phyloP scores from a whole-genome alignment of 2,797 vertebrate species.

The Danio jaintianensis region DNA sequence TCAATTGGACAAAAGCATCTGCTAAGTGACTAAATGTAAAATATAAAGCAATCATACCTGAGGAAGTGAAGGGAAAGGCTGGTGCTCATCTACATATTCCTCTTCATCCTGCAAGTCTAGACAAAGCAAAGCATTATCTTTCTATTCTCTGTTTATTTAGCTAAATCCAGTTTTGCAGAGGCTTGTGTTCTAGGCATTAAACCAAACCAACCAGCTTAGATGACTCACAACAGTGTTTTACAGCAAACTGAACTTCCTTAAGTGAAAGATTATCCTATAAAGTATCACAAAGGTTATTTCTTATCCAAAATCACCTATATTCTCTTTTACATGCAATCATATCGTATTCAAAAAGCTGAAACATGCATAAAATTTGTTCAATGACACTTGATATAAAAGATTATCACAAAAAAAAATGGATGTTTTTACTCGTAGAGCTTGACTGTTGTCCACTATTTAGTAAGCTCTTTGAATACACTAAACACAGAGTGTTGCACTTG shows the following conservation, averaged over 20 bases:
- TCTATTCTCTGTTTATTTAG: not conserved
- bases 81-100: constrained; percentile 90
- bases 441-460: not conserved
- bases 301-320: not conserved
- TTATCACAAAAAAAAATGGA: not conserved
- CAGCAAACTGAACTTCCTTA: not conserved
- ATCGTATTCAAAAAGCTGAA: not conserved
- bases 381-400: not conserved
- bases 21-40: no score
- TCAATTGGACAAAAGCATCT: no score
- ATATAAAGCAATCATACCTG: constrained; percentile 75
- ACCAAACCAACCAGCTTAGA: not conserved
- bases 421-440: not conserved
- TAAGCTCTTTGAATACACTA: no score
- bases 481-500: no score
- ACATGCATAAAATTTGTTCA: not conserved
- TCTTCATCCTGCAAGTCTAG: constrained; percentile 86
- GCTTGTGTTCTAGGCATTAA: not conserved
- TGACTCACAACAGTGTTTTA: not conserved
- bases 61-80: constrained; percentile 94
- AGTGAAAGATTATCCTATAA: not conserved
- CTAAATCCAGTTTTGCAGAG: not conserved
- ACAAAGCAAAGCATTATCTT: not conserved
- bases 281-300: not conserved
- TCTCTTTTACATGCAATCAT: not conserved